These are phyloP conservation scores for Euplexia lucipara DNA, from an alignment of 2,888 invertebrate species.

Conservation along the genomic window DNA sequence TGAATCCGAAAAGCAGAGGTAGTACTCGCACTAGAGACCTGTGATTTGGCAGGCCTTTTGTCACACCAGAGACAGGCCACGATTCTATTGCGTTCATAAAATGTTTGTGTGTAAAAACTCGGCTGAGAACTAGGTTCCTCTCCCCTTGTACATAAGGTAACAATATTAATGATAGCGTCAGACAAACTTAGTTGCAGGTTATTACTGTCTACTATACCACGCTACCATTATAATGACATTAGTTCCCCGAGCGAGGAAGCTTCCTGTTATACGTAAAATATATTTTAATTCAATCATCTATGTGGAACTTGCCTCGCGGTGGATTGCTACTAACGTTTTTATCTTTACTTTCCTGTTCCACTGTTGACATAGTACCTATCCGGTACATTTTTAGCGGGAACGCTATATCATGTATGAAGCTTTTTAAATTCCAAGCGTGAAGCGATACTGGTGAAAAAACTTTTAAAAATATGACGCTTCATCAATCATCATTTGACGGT, in stretches of 20 bases:
- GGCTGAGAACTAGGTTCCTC: not conserved
- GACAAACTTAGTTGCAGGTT: constrained; percentile 43
- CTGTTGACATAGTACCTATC: constrained; percentile 30
- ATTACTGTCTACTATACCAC: constrained; percentile 24
- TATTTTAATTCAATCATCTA: constrained; percentile 54
- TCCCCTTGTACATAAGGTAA: constrained; percentile 9
- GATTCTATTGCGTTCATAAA: constrained; percentile 13
- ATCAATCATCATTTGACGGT: constrained; percentile 44
- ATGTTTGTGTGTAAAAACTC: not conserved
- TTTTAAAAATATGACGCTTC: constrained; percentile 35
- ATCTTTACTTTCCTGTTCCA: constrained; percentile 17
- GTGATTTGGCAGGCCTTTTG: no score
- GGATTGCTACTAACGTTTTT: constrained; percentile 27
- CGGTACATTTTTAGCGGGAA: constrained; percentile 24
- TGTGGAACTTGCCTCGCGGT: constrained; percentile 30
- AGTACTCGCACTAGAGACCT: no score
- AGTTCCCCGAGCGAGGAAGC: constrained; percentile 29
- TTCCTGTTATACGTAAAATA: constrained; percentile 36
- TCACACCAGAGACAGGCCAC: no score
- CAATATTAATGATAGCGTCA: constrained; percentile 38
- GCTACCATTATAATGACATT: constrained; percentile 52
- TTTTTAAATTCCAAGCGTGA: constrained; percentile 44
- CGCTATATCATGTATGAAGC: constrained; percentile 28
- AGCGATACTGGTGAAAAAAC: constrained; percentile 25
- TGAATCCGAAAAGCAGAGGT: no score